These are phyloP conservation scores for Mirounga angustirostris DNA, from an alignment of 2,113 vertebrate species.

Conservation along the genomic window DNA sequence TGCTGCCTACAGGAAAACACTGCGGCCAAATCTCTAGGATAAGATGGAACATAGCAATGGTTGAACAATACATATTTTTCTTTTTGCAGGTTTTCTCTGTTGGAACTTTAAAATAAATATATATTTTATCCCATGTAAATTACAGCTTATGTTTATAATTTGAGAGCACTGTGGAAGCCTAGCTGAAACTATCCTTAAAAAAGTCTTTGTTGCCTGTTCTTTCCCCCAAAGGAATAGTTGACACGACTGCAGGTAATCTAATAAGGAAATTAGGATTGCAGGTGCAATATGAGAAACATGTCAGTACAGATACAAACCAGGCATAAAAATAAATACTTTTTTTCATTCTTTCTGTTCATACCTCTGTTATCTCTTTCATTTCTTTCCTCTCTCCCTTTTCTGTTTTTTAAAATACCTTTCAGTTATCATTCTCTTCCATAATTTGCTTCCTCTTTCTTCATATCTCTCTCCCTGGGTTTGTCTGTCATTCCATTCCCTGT, in stretches of 20 bases:
- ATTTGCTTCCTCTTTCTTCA: neutral
- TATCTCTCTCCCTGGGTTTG: neutral
- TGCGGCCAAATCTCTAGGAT: slow-evolving; percentile 1
- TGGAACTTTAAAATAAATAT: slow-evolving; percentile 46
- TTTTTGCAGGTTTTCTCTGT: neutral
- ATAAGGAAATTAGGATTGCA: neutral
- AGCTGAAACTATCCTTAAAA: neutral
- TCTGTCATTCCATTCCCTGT: neutral
- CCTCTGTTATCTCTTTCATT: neutral
- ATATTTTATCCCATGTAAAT: slow-evolving; percentile 38
- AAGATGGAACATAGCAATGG: neutral
- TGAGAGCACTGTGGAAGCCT: slow-evolving; percentile 40
- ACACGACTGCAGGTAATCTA: neutral
- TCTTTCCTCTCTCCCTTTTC: neutral
- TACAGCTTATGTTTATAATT: slow-evolving; percentile 23
- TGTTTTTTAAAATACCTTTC: neutral
- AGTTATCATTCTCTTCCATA: neutral
- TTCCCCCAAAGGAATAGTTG: neutral
- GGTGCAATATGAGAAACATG: neutral
- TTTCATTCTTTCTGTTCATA: neutral
- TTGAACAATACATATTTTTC: neutral
- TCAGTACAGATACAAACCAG: neutral
- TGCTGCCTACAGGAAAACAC: neutral
- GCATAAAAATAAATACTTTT: neutral
- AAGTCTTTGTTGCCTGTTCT: neutral